A percentile compares a stretch with the other conserved stretches of the same genome.
Conservation (phyloP, 2,113 vertebrate genomes). For the Anoplopoma fimbria region DNA sequence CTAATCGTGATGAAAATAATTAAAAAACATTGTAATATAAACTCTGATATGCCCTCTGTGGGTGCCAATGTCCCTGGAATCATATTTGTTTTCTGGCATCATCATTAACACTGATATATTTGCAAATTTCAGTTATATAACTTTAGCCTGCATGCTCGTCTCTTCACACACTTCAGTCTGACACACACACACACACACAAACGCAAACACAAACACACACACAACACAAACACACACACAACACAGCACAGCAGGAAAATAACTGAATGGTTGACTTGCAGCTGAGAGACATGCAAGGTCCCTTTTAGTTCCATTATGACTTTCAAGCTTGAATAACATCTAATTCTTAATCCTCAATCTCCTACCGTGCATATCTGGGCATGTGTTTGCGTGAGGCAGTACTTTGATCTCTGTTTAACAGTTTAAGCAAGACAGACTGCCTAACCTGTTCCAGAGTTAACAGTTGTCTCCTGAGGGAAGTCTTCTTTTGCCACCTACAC, state of each 20-base stretch:
- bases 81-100: conserved; percentile 16
- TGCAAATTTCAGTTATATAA: background rate
- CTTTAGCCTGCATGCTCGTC: conserved; percentile 11
- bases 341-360: conserved; percentile 22
- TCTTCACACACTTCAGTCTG: conserved; percentile 6
- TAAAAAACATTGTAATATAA: background rate
- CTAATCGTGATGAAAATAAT: background rate
- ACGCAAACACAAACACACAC: background rate
- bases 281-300: conserved; percentile 33
- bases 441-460: conserved; percentile 31
- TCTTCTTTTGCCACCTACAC: conserved; percentile 15
- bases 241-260: conserved; percentile 26
- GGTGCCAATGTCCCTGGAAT: background rate
- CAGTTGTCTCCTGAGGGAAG: conserved; percentile 17
- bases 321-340: conserved; percentile 34
- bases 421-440: conserved; percentile 20
- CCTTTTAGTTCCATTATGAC: conserved; percentile 42
- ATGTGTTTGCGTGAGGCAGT: background rate
- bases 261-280: conserved; percentile 32
- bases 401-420: conserved; percentile 48
- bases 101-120: conserved; percentile 14
- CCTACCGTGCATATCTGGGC: conserved; percentile 5
- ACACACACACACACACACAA: background rate
- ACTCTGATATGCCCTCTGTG: background rate
- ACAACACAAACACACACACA: background rate